These are phyloP conservation scores for Heterotilapia buettikoferi DNA, from an alignment of 2,113 vertebrate genomes.

Conservation along the genomic window DNA sequence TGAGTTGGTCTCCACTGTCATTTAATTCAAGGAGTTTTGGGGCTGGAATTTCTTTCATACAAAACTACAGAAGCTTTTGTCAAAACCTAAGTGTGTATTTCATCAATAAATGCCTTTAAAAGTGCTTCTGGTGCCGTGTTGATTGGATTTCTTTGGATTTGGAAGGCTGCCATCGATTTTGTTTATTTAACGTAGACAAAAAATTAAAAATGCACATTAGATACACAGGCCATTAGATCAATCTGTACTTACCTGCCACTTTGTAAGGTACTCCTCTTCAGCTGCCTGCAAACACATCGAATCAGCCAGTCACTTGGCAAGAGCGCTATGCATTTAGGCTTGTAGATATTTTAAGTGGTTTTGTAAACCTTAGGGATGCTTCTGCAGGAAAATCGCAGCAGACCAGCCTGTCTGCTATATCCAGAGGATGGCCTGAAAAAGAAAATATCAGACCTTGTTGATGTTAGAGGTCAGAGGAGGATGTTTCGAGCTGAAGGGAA, in stretches of 20 bases:
- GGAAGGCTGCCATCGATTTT: background rate
- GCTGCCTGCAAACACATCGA: background rate
- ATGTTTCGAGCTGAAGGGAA: background rate
- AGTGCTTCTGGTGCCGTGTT: background rate
- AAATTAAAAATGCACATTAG: background rate
- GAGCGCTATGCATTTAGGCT: background rate
- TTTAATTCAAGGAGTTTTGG: conserved; percentile 55
- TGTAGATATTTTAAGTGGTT: background rate
- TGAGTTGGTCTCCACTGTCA: conserved; percentile 67
- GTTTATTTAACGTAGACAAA: background rate
- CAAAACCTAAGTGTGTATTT: conserved; percentile 77
- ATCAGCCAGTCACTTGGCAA: background rate
- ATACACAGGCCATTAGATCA: background rate
- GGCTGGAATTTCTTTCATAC: conserved; percentile 67
- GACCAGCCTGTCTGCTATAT: background rate
- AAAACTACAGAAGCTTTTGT: conserved; percentile 74
- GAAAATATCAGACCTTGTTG: background rate
- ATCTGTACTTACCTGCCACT: background rate
- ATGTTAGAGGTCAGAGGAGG: background rate
- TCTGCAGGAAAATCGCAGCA: background rate
- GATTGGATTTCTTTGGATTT: background rate
- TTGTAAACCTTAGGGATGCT: background rate
- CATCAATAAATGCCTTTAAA: conserved; percentile 81
- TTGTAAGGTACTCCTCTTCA: background rate
- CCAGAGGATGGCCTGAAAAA: background rate